These are phyloP conservation scores for Aldrovandia affinis DNA, from an alignment of 2,797 vertebrate genomes.

Conservation along the genomic window DNA sequence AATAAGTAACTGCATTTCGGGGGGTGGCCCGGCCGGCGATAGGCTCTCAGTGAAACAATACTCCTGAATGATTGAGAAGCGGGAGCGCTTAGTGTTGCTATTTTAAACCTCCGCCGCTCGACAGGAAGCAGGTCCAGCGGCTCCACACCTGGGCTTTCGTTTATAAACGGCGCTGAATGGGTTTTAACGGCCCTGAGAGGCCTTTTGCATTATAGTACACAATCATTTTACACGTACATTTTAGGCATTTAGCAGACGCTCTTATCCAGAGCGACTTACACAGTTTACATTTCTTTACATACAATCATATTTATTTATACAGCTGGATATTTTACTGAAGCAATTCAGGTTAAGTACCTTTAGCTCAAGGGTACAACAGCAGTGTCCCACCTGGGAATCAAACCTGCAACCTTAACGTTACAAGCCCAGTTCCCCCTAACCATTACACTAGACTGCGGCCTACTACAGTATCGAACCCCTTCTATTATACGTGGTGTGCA, in stretches of 20 bases:
- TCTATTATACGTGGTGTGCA: constrained; percentile 5
- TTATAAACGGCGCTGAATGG: constrained; percentile 41
- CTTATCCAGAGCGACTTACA: no score
- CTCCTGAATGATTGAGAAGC: constrained; percentile 36
- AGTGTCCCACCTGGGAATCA: no score
- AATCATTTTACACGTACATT: no score
- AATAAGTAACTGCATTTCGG: constrained; percentile 36
- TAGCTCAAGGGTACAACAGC: no score
- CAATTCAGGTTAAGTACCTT: no score
- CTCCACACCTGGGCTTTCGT: constrained; percentile 36
- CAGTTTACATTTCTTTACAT: no score
- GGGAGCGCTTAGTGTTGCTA: constrained; percentile 6
- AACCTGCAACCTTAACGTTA: no score
- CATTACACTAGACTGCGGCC: no score
- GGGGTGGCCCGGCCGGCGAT: constrained; percentile 32
- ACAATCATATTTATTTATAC: no score
- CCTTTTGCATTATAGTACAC: constrained; percentile 9
- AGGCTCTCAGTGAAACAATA: constrained; percentile 15
- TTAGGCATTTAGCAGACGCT: no score
- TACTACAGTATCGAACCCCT: constrained; percentile 7
- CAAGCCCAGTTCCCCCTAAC: no score
- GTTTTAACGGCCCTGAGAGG: constrained; percentile 23
- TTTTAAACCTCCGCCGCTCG: constrained; percentile 26
- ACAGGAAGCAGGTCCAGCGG: constrained; percentile 28
- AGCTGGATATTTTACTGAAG: no score